phyloP scores from a whole-genome alignment of 2,797 vertebrate species.

The Xenopus petersii region DNA sequence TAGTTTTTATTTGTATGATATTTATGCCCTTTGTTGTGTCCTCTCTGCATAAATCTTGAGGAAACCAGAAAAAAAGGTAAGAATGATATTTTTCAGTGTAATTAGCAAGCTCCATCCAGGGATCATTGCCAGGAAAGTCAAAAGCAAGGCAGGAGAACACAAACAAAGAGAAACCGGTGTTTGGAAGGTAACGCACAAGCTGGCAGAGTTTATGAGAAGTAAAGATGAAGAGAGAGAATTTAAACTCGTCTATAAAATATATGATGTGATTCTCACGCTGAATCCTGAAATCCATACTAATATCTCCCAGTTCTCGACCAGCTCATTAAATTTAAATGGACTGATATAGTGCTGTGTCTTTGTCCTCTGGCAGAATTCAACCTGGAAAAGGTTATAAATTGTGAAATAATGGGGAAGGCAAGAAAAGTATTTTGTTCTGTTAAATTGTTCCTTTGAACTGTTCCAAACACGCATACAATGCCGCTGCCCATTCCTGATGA shows the following conservation, averaged over 20 bases:
- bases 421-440: too few relatives aligned
- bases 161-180: neutral
- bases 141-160: too few relatives aligned
- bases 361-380: conserved; percentile 33
- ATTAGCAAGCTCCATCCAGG: too few relatives aligned
- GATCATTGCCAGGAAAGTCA: too few relatives aligned
- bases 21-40: too few relatives aligned
- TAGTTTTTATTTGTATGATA: too few relatives aligned
- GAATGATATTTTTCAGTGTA: too few relatives aligned
- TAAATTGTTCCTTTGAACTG: too few relatives aligned
- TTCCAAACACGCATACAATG: too few relatives aligned
- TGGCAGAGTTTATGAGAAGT: neutral
- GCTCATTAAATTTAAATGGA: conserved; percentile 42
- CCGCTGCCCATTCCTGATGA: too few relatives aligned
- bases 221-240: neutral
- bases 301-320: conserved; percentile 17
- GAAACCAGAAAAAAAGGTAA: too few relatives aligned
- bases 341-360: conserved; percentile 38
- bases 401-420: conserved; percentile 7
- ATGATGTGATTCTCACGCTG: conserved; percentile 28
- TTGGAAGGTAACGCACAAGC: neutral
- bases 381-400: conserved; percentile 32
- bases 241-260: conserved; percentile 21
- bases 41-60: too few relatives aligned
- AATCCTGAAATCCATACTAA: conserved; percentile 31